Percentiles rank a stretch among this genome's conserved stretches.
phyloP scores from a whole-genome alignment of 2,113 vertebrate species.

The Felis chaus region DNA sequence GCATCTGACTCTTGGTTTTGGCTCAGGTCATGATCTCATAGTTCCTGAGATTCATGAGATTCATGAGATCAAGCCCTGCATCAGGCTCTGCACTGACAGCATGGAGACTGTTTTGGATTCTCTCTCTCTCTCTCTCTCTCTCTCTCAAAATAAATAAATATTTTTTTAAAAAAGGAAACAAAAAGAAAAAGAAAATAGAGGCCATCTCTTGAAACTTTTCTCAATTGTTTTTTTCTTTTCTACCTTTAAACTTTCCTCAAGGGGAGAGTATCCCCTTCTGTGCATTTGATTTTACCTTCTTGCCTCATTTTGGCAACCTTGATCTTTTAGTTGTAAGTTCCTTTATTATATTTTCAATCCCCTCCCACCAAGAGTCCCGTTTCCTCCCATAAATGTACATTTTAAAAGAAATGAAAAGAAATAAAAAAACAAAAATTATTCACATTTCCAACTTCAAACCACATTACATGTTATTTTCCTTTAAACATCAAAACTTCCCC shows the following conservation, averaged over 20 bases:
- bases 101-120: too few relatives aligned
- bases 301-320: neutral
- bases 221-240: neutral
- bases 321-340: neutral
- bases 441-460: neutral
- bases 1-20: too few relatives aligned
- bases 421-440: neutral
- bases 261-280: neutral
- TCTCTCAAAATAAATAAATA: too few relatives aligned
- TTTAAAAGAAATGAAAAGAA: neutral
- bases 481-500: neutral
- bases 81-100: too few relatives aligned
- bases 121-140: too few relatives aligned
- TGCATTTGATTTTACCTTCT: neutral
- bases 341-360: neutral
- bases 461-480: neutral
- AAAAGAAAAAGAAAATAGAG: neutral
- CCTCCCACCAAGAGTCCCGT: neutral
- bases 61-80: too few relatives aligned
- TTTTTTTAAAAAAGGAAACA: too few relatives aligned
- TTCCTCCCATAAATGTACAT: neutral
- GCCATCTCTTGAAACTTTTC: neutral
- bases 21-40: too few relatives aligned
- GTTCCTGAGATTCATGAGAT: too few relatives aligned
- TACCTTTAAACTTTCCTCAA: neutral